Conservation (phyloP, 2,797 vertebrate genomes). For the Catharus ustulatus region DNA sequence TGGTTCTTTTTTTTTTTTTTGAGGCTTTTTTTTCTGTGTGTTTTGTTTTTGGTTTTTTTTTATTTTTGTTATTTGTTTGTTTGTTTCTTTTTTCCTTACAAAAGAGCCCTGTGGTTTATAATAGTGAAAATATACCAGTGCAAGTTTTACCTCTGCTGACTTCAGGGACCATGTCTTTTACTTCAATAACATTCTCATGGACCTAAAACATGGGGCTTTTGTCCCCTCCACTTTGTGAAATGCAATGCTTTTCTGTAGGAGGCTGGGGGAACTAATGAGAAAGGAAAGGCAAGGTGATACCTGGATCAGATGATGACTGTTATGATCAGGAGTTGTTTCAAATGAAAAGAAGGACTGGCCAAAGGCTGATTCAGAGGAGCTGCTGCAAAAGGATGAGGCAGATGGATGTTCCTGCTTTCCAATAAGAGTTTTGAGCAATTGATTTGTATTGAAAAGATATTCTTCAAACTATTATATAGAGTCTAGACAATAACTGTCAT, state of each 20-base stretch:
- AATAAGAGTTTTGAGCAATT: neutral
- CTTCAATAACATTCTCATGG: neutral
- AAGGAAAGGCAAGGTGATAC: neutral
- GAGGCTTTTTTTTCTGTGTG: neutral
- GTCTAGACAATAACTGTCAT: neutral
- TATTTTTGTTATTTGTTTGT: no score
- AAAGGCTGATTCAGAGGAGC: neutral
- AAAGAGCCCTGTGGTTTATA: neutral
- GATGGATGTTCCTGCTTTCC: neutral
- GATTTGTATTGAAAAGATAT: conserved; percentile 26
- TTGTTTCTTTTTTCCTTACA: neutral
- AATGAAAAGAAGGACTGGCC: neutral
- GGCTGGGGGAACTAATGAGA: neutral
- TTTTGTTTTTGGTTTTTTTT: no score
- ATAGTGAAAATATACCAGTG: neutral
- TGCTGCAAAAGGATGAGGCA: neutral
- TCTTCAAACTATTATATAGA: conserved; percentile 12
- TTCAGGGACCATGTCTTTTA: neutral
- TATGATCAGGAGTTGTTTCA: neutral
- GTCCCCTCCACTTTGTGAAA: neutral
- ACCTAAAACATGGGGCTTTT: neutral
- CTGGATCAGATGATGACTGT: neutral
- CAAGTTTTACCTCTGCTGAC: neutral
- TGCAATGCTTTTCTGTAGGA: neutral
- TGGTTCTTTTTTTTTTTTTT: neutral